Evolutionary conservation across 2,797 vertebrate genomes (phyloP).

Genomic region (Ciconia nigra): DNA sequence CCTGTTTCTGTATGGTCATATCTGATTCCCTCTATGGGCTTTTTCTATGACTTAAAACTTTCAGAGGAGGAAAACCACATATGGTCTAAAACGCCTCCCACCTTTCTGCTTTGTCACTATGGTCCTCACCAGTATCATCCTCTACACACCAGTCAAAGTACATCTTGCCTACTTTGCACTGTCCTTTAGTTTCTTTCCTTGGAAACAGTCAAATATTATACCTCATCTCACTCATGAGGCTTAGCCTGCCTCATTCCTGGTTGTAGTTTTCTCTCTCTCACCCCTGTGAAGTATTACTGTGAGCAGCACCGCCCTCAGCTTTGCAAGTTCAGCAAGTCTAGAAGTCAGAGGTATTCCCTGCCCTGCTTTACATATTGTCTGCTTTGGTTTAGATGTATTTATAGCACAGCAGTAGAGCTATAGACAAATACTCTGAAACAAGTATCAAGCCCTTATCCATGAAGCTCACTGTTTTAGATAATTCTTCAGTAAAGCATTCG

Average conservation of each 20-base stretch:
- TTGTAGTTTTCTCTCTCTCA: not conserved
- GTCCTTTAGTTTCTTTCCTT: not conserved
- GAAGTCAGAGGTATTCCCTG: not conserved
- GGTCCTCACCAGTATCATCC: not conserved
- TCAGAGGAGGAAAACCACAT: not conserved
- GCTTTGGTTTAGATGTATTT: not conserved
- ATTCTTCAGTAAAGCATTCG: not conserved
- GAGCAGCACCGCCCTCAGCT: not conserved
- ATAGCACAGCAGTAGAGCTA: not conserved
- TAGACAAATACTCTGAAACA: not conserved
- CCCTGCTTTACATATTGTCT: not conserved
- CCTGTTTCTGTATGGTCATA: constrained; percentile 22
- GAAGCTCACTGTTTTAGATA: not conserved
- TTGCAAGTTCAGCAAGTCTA: not conserved
- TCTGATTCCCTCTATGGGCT: not conserved
- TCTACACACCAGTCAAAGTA: not conserved
- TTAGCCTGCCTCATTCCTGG: not conserved
- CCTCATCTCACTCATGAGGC: not conserved
- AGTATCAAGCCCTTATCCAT: not conserved
- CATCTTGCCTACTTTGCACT: not conserved
- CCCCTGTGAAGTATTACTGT: not conserved
- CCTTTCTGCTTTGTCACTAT: constrained; percentile 25
- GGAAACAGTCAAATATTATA: not conserved
- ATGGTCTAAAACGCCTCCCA: not conserved
- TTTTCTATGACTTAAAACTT: constrained; percentile 46